These are phyloP conservation scores for Leptobrachium ailaonicum DNA, from an alignment of 2,113 vertebrate species.

Conservation along the genomic window DNA sequence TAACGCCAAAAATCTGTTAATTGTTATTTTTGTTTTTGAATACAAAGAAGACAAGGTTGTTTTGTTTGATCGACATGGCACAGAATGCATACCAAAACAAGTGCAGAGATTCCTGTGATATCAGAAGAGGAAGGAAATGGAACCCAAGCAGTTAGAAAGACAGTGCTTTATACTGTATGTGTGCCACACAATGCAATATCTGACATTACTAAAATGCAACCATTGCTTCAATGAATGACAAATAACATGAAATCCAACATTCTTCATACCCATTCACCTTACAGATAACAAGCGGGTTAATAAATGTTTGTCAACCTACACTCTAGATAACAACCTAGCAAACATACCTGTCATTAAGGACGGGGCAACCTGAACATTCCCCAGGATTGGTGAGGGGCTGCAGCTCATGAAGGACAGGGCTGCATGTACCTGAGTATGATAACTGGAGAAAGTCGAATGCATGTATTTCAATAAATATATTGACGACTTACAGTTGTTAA, in stretches of 20 bases:
- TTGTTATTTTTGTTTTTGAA: conserved; percentile 11
- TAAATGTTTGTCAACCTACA: conserved; percentile 11
- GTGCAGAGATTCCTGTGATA: conserved; percentile 54
- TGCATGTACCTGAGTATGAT: conserved; percentile 32
- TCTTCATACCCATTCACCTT: conserved; percentile 16
- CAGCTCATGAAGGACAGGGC: conserved; percentile 16
- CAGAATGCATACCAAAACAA: conserved; percentile 62
- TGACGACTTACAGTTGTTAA: too few relatives aligned
- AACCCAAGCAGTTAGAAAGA: conserved; percentile 23
- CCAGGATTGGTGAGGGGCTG: conserved; percentile 18
- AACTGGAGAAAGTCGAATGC: conserved; percentile 44
- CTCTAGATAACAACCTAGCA: conserved; percentile 9
- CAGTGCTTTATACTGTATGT: neutral
- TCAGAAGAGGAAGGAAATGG: neutral
- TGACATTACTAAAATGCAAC: neutral
- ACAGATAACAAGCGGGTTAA: conserved; percentile 38
- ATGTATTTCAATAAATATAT: conserved; percentile 20
- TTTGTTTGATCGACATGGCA: conserved; percentile 9
- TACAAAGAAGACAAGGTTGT: conserved; percentile 47
- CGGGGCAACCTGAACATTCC: conserved; percentile 32
- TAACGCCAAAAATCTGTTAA: neutral
- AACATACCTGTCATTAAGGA: conserved; percentile 35
- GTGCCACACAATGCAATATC: too few relatives aligned
- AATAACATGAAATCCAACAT: conserved; percentile 6
- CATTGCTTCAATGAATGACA: neutral